Percentiles rank a stretch among this genome's conserved stretches.
phyloP scores from a whole-genome alignment of 1,140 invertebrate species.

The Diorhabda elongata region DNA sequence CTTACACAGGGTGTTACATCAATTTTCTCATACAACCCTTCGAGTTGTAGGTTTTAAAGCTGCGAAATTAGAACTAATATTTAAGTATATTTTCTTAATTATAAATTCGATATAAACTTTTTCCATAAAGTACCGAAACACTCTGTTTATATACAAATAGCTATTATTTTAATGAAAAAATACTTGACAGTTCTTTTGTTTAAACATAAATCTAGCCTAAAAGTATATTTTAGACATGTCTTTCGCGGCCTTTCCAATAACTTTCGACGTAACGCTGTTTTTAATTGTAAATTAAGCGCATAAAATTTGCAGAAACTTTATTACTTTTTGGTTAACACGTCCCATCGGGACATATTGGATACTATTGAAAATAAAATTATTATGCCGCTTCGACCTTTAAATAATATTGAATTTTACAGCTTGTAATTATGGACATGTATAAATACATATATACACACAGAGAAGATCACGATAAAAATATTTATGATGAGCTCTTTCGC shows the following conservation, averaged over 20 bases:
- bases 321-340: slow-evolving; percentile 2
- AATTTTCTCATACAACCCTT: too few species aligned
- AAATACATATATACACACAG: not conserved
- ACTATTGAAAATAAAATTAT: slow-evolving; percentile 1
- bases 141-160: too few species aligned
- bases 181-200: too few species aligned
- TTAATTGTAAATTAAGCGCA: not conserved
- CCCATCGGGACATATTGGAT: not conserved
- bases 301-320: not conserved
- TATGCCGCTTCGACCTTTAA: not conserved
- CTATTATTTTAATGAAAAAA: too few species aligned
- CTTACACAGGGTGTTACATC: too few species aligned
- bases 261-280: not conserved
- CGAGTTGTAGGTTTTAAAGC: too few species aligned
- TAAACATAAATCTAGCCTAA: not conserved
- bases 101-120: too few species aligned
- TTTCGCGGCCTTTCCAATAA: not conserved
- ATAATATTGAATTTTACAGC: not conserved
- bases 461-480: not conserved
- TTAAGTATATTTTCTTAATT: too few species aligned
- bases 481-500: not conserved
- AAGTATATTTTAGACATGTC: not conserved
- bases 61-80: too few species aligned
- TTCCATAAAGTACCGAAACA: too few species aligned
- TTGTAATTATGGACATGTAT: not conserved